phyloP scores from a whole-genome alignment of 1,140 invertebrate species.

The Cydia pomonella region DNA sequence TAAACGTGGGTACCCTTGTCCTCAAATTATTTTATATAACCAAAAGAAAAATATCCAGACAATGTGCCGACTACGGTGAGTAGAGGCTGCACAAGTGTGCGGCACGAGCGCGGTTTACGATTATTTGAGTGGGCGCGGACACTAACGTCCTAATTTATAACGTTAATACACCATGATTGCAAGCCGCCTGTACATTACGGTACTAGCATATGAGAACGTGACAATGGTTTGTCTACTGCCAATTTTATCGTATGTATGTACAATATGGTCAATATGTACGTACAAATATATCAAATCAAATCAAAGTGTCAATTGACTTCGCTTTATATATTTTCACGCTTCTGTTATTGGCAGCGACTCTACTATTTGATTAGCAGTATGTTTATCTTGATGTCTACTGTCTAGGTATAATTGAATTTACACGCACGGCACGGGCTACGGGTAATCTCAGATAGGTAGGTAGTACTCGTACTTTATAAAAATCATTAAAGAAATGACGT shows the following conservation, averaged over 20 bases:
- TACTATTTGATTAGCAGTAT: no score
- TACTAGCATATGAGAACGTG: slow-evolving; percentile 26
- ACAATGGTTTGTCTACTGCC: slow-evolving; percentile 28
- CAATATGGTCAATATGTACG: no score
- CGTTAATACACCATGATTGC: slow-evolving; percentile 72
- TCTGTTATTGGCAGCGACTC: background rate
- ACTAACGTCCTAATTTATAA: slow-evolving; percentile 77
- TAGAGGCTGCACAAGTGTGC: slow-evolving; percentile 45
- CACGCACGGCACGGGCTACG: no score
- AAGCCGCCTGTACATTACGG: slow-evolving; percentile 34
- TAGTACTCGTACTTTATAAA: no score
- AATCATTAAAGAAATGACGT: no score
- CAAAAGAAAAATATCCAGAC: slow-evolving; percentile 26
- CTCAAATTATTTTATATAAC: slow-evolving; percentile 6
- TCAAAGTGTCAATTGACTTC: background rate
- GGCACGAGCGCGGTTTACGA: slow-evolving; percentile 66
- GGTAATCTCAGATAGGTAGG: no score
- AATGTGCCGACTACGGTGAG: slow-evolving; percentile 43
- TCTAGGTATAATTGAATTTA: no score
- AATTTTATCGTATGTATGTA: background rate
- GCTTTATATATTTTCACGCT: background rate
- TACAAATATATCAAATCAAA: no score
- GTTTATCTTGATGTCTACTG: no score
- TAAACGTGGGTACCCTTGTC: slow-evolving; percentile 11
- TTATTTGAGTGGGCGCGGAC: slow-evolving; percentile 72